Base-by-base conservation (phyloP, 2,113 vertebrate species). In the Cheilinus undulatus region DNA sequence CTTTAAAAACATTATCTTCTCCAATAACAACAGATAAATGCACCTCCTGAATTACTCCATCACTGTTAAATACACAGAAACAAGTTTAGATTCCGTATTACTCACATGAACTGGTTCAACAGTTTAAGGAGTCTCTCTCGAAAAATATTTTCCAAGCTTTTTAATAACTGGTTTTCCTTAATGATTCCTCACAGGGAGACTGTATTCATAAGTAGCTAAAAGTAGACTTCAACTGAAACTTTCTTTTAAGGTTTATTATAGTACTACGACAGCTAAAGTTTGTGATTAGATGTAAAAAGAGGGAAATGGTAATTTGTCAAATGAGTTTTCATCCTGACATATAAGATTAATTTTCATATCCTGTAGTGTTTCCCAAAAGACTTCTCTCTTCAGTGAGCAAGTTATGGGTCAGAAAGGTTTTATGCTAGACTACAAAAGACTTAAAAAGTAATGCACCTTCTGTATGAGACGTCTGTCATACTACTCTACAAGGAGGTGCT, bases 281-380 rank as follows among this genome's bases (percentile, higher is more conserved):
- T 88, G 78, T 64, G 66, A 58, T 80, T 82, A 89, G 80, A 90
- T 65, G 63, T 88, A n/a, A n/a, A n/a, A n/a, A n/a, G 83, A 61
- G 76, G 79, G 83, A 88, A 89, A 90, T 74, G 69, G 91, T 87
- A 92, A 94, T 94, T 94, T 94, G 88, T 94, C 93, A 93, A 88
- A 78, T 66, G 78, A 83, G 82, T 91, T 92, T 90, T 92, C 80
- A 78, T 88, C 87, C 85, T 88, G 89, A 85, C 81, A 85, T 82
- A 77, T 67, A 80, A 88, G 90, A 93, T 92, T 93, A 82, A 94
- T 94, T 94, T 93, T 88, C 91, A 92, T 88, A 89, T 77, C 66
- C 81, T 74, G 76, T 76, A 86, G 75, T 76, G 76, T 84, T 91
- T 93, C 92, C 91, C 91, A 84, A 74, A 89, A 91, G 92, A 91